Percentiles rank a stretch among this genome's conserved stretches.
Conservation (phyloP, 2,888 invertebrate species). For the Dione juno region DNA sequence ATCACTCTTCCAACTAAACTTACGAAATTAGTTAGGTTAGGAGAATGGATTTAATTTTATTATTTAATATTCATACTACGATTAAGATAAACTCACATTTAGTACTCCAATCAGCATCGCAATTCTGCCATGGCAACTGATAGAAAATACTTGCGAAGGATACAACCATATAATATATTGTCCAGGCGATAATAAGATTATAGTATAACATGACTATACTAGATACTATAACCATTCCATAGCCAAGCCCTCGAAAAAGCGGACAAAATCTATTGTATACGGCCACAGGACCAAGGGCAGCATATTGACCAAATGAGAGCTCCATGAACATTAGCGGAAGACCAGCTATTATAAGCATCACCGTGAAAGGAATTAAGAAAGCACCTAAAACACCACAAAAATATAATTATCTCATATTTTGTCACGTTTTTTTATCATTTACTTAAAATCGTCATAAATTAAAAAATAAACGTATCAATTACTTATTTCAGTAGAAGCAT, state of each 20-base stretch:
- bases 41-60: neutral
- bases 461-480: constrained; percentile 5
- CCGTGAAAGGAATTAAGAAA: constrained; percentile 92
- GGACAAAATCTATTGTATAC: constrained; percentile 92
- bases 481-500: constrained; percentile 4
- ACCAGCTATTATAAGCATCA: constrained; percentile 91
- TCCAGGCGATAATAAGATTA: constrained; percentile 91
- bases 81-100: constrained; percentile 71
- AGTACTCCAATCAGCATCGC: constrained; percentile 88
- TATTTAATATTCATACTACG: neutral
- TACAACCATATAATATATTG: constrained; percentile 87
- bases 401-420: neutral
- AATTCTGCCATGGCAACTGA: constrained; percentile 88
- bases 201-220: constrained; percentile 90
- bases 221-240: constrained; percentile 90
- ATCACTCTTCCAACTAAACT: neutral
- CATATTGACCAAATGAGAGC: constrained; percentile 92
- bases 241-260: constrained; percentile 88
- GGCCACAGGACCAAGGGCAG: constrained; percentile 89
- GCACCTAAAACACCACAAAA: constrained; percentile 82
- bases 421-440: no score
- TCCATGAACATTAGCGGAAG: constrained; percentile 93
- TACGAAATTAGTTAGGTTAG: neutral
- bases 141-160: constrained; percentile 86
- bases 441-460: neutral